Percentiles rank a stretch among this genome's conserved stretches.
Evolutionary conservation across 2,888 invertebrate species (phyloP).

Genomic region (Lamellibrachia columna): DNA sequence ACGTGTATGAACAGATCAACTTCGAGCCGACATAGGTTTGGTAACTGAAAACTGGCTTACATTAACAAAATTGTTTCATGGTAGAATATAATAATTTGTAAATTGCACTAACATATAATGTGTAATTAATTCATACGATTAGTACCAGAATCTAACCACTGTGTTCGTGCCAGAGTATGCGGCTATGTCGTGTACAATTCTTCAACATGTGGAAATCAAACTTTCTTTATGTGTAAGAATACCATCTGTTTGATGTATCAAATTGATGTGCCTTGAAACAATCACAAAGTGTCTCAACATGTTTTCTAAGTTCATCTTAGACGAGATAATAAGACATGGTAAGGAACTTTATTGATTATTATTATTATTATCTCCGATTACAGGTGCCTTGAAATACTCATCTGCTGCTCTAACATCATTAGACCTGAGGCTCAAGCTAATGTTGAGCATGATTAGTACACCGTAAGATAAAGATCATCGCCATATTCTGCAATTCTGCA

Average conservation of each 20-base stretch:
- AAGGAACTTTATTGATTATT: no score
- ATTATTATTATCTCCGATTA: no score
- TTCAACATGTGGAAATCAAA: not conserved
- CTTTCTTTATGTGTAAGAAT: not conserved
- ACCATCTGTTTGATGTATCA: not conserved
- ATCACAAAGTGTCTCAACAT: not conserved
- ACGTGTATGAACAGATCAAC: not conserved
- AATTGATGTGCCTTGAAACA: not conserved
- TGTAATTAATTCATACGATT: not conserved
- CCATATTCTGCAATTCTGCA: no score
- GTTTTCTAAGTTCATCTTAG: not conserved
- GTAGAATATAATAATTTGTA: not conserved
- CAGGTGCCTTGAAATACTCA: no score
- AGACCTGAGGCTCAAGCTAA: no score
- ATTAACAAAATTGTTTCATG: not conserved
- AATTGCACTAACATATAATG: not conserved
- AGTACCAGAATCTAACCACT: not conserved
- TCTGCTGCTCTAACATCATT: no score
- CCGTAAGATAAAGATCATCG: no score
- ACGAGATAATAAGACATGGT: no score
- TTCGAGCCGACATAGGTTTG: not conserved
- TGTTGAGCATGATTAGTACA: no score
- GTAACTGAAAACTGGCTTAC: not conserved
- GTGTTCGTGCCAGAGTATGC: not conserved
- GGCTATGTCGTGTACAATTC: not conserved